Conservation (phyloP, 2,113 vertebrate genomes). For the Ia io region DNA sequence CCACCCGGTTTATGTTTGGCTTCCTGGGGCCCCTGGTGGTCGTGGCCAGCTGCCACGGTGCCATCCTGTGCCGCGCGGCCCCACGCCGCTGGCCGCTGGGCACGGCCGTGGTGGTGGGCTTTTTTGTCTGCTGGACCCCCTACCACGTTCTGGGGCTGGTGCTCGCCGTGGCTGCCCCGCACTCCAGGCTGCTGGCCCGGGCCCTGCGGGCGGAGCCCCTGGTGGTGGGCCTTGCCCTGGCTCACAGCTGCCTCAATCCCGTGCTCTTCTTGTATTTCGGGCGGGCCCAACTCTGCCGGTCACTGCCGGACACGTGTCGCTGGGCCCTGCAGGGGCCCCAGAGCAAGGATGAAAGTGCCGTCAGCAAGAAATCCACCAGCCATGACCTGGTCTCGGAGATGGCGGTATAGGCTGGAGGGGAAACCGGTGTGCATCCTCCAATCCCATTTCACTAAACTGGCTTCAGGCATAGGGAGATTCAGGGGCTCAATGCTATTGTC, state of each 20-base stretch:
- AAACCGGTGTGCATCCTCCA: too few species aligned
- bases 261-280: conserved; percentile 80
- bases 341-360: background rate
- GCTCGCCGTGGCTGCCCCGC: rapidly evolving
- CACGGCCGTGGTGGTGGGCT: conserved; percentile 80
- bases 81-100: conserved; percentile 71
- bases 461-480: conserved; percentile 9
- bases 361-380: conserved; percentile 26
- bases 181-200: rapidly evolving
- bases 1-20: conserved; percentile 75
- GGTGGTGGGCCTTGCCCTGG: conserved; percentile 83
- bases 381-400: background rate
- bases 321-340: conserved; percentile 1
- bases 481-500: background rate
- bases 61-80: conserved; percentile 67
- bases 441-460: rapidly evolving
- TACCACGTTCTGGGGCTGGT: conserved; percentile 84
- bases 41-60: conserved; percentile 81
- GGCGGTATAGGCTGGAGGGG: conserved; percentile 18
- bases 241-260: conserved; percentile 94
- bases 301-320: conserved; percentile 13
- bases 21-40: conserved; percentile 86
- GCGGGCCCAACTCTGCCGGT: background rate
- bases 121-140: conserved; percentile 91
- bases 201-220: conserved; percentile 68